Conservation (phyloP, 1,140 invertebrate species). For the Cyclina sinensis region DNA sequence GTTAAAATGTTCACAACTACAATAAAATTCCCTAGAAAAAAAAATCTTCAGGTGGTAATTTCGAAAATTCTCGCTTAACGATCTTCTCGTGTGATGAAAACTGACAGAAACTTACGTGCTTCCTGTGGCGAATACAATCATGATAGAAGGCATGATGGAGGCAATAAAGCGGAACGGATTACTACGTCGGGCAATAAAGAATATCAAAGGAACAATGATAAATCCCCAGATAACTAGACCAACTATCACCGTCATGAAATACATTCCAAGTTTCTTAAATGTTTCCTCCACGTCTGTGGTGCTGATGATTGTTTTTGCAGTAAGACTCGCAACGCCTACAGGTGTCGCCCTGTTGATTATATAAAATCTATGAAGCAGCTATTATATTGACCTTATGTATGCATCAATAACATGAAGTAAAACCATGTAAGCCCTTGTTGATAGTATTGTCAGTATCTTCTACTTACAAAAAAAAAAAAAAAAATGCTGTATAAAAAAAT, state of each 20-base stretch:
- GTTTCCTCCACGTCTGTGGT: slow-evolving; percentile 93
- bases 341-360: slow-evolving; percentile 91
- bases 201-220: slow-evolving; percentile 94
- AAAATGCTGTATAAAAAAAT: too few relatives aligned
- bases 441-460: too few relatives aligned
- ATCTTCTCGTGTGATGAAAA: too few relatives aligned
- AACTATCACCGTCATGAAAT: slow-evolving; percentile 94
- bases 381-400: too few relatives aligned
- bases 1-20: too few relatives aligned
- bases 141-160: slow-evolving; percentile 93
- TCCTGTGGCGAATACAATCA: slow-evolving; percentile 97
- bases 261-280: slow-evolving; percentile 94
- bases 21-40: too few relatives aligned
- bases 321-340: slow-evolving; percentile 95
- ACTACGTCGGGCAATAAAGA: slow-evolving; percentile 93
- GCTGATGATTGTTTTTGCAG: slow-evolving; percentile 95
- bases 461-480: too few relatives aligned
- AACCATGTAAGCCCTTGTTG: too few relatives aligned
- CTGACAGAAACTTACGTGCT: slow-evolving; percentile 90
- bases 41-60: too few relatives aligned
- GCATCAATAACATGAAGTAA: too few relatives aligned
- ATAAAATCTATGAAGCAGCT: too few relatives aligned
- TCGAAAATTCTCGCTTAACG: too few relatives aligned
- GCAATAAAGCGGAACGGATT: slow-evolving; percentile 96
- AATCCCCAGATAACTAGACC: slow-evolving; percentile 96